These are phyloP conservation scores for Phrynocephalus forsythii DNA, from an alignment of 2,797 vertebrate species.

Conservation along the genomic window DNA sequence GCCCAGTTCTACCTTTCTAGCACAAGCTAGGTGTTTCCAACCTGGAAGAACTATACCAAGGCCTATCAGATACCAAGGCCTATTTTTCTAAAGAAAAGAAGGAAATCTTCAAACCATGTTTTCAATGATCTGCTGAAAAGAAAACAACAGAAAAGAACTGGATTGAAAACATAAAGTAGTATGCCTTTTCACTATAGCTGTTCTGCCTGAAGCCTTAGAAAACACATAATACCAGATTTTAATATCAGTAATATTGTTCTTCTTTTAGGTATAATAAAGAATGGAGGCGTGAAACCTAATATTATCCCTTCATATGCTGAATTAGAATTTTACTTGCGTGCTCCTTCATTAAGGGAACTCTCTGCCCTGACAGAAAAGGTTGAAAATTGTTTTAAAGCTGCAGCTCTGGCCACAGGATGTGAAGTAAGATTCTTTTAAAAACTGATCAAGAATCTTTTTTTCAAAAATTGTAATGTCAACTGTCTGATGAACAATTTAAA, in stretches of 20 bases:
- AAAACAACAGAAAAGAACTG: background rate
- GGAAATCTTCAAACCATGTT: background rate
- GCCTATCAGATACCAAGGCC: too few species aligned
- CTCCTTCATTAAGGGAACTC: slow-evolving; percentile 84
- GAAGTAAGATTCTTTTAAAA: slow-evolving; percentile 77
- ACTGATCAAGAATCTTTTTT: background rate
- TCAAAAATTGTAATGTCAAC: background rate
- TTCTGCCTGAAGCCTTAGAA: slow-evolving; percentile 1
- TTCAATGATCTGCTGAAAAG: background rate
- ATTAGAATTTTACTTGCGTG: slow-evolving; percentile 86
- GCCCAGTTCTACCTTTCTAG: background rate
- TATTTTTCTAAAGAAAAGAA: slow-evolving; percentile 23
- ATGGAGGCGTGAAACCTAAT: slow-evolving; percentile 89
- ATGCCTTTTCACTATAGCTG: slow-evolving; percentile 19
- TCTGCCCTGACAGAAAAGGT: slow-evolving; percentile 83
- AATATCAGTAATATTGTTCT: slow-evolving; percentile 48
- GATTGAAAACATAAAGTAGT: background rate
- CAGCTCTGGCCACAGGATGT: slow-evolving; percentile 88
- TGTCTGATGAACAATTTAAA: slow-evolving; percentile 11
- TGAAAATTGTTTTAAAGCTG: slow-evolving; percentile 88
- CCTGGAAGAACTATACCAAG: background rate
- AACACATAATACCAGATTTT: background rate
- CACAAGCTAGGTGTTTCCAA: background rate
- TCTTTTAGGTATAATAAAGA: slow-evolving; percentile 88
- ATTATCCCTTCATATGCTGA: slow-evolving; percentile 90